Conservation (phyloP, 2,113 vertebrate genomes). For the Archocentrus centrarchus region DNA sequence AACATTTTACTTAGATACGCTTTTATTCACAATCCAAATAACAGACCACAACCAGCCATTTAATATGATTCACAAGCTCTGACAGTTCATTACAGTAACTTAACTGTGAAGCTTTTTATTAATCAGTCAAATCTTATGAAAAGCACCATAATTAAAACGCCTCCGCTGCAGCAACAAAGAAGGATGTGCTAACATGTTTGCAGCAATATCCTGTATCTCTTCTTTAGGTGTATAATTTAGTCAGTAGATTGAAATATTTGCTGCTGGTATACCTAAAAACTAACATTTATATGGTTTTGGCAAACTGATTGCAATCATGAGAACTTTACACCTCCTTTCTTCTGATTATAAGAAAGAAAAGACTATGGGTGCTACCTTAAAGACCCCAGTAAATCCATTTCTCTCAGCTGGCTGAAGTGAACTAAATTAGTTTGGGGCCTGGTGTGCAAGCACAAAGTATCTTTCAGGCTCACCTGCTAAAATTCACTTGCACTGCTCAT, state of each 20-base stretch:
- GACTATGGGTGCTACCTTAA: background rate
- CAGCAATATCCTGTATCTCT: background rate
- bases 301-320: background rate
- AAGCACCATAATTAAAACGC: background rate
- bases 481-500: background rate
- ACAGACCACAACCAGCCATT: background rate
- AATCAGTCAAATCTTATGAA: conserved; percentile 8
- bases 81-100: background rate
- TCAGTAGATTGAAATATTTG: background rate
- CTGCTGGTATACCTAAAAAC: too few species aligned
- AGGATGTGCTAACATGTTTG: background rate
- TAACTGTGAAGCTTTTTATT: background rate
- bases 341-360: background rate
- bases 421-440: background rate
- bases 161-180: background rate
- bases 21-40: background rate
- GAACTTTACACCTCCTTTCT: background rate
- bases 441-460: background rate
- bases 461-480: conserved; percentile 19
- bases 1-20: background rate
- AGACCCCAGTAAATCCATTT: background rate
- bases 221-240: conserved; percentile 1
- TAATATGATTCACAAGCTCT: background rate
- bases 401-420: background rate
- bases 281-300: background rate